phyloP scores from a whole-genome alignment of 2,113 vertebrate species.

The Hystrix brachyura region DNA sequence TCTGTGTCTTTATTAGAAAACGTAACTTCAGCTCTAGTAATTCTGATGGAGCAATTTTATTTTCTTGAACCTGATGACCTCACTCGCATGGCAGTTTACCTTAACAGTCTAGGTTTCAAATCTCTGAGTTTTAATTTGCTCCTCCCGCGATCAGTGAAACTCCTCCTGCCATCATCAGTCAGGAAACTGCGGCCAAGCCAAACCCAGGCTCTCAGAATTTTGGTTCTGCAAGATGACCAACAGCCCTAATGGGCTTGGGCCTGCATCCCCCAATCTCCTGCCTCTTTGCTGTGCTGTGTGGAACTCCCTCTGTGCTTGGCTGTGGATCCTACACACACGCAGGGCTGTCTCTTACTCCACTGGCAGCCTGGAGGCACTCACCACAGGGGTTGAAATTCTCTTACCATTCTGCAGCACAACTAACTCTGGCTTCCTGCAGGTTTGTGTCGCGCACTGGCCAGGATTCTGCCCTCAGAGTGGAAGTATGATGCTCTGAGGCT shows the following conservation, averaged over 20 bases:
- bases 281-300: not conserved
- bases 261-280: not conserved
- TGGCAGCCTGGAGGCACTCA: not conserved
- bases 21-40: not conserved
- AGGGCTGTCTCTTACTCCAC: accelerated
- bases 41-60: not conserved
- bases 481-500: not conserved
- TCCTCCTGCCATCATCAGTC: not conserved
- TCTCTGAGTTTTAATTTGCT: not conserved
- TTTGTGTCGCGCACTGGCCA: accelerated
- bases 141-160: not conserved
- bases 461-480: not conserved
- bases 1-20: not conserved
- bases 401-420: not conserved
- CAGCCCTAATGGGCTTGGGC: accelerated
- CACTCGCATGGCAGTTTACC: not conserved
- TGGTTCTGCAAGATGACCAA: not conserved
- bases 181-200: not conserved
- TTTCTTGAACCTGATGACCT: not conserved
- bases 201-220: not conserved
- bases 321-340: not conserved
- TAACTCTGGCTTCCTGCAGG: not conserved
- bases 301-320: not conserved
- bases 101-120: not conserved
- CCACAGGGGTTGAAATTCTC: not conserved